Evolutionary conservation across 2,113 vertebrate species (phyloP).

Genomic region (Pristiophorus japonicus): DNA sequence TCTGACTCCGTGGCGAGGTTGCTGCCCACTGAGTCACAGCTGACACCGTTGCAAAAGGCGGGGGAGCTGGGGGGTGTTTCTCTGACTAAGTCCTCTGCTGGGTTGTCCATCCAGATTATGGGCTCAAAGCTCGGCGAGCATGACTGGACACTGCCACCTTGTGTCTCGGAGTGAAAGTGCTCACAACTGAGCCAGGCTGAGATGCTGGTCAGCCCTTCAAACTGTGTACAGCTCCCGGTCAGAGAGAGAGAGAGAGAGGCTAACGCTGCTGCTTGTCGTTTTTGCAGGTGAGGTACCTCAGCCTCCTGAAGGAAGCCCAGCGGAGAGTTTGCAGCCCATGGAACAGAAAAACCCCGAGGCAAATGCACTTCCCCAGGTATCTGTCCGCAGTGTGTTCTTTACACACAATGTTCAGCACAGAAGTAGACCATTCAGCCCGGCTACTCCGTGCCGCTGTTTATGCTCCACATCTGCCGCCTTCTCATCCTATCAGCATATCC

Average conservation of each 20-base stretch:
- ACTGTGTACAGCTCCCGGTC: neutral
- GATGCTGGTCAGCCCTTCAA: neutral
- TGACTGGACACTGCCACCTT: neutral
- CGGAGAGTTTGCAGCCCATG: constrained; percentile 49
- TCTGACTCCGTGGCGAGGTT: neutral
- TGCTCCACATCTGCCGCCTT: neutral
- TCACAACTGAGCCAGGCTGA: neutral
- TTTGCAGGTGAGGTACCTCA: constrained; percentile 43
- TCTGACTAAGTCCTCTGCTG: neutral
- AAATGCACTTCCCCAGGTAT: constrained; percentile 50
- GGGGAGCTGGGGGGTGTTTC: neutral
- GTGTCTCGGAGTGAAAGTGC: neutral
- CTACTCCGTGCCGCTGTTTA: neutral
- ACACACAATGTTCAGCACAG: neutral
- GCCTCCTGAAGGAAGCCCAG: constrained; percentile 58
- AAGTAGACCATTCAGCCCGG: neutral
- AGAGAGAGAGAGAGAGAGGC: too few species aligned
- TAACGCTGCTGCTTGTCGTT: neutral
- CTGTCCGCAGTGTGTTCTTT: neutral
- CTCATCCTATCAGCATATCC: neutral
- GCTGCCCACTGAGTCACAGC: neutral
- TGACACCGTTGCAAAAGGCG: neutral
- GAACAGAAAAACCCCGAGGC: constrained; percentile 57
- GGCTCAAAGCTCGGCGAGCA: neutral
- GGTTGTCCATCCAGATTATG: neutral